phyloP scores from a whole-genome alignment of 35 echinoderm and acorn worm genomes.

The Patiria miniata region DNA sequence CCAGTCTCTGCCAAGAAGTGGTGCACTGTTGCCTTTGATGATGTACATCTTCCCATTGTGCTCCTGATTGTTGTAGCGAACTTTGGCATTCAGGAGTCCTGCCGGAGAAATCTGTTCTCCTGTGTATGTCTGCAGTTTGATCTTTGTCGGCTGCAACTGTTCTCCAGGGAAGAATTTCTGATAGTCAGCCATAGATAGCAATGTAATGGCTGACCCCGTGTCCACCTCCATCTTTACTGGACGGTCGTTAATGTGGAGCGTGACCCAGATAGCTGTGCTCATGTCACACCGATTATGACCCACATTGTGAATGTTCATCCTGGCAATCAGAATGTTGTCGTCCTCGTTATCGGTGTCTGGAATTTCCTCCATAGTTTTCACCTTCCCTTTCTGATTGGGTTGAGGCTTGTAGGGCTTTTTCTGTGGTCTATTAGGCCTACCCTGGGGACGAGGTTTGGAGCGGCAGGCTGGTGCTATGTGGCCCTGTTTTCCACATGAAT shows the following conservation, averaged over 20 bases:
- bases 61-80: neutral
- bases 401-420: too few relatives aligned
- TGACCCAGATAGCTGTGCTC: neutral
- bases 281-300: neutral
- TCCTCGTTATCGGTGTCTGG: neutral
- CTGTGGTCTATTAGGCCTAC: neutral
- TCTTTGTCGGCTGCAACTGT: too few relatives aligned
- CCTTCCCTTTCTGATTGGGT: neutral
- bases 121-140: constrained; percentile 34
- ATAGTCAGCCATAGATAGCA: constrained; percentile 32
- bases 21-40: constrained; percentile 7
- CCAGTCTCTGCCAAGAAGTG: constrained; percentile 35
- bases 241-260: neutral
- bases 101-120: constrained; percentile 13
- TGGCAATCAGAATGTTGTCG: neutral
- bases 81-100: neutral
- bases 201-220: too few relatives aligned
- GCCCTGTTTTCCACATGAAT: neutral
- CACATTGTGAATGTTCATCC: neutral
- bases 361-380: neutral
- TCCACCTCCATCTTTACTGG: constrained; percentile 4
- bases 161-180: neutral
- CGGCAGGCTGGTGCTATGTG: neutral
- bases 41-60: neutral
- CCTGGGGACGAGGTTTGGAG: neutral